Percentiles rank a stretch among this genome's conserved stretches.
Evolutionary conservation across 2,113 vertebrate genomes (phyloP).

Genomic region (Clarias batrachus): DNA sequence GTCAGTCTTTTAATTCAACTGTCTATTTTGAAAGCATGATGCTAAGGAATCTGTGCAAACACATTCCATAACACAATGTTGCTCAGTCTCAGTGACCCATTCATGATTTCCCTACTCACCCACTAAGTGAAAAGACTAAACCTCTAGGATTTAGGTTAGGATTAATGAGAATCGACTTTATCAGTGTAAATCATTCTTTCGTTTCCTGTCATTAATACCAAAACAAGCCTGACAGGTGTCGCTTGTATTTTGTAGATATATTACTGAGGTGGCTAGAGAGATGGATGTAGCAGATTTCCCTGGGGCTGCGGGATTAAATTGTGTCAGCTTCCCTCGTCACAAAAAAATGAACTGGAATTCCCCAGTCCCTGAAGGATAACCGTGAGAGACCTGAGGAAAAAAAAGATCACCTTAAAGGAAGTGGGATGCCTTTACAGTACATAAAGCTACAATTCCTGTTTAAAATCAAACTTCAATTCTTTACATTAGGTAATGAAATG

Average conservation of each 20-base stretch:
- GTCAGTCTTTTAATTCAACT: background rate
- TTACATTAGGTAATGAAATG: background rate
- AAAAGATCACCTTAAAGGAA: background rate
- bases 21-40: background rate
- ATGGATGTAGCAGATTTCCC: slow-evolving; percentile 16
- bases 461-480: background rate
- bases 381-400: background rate
- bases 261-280: slow-evolving; percentile 19
- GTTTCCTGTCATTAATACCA: slow-evolving; percentile 20
- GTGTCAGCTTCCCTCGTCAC: background rate
- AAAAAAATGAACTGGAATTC: slow-evolving; percentile 25
- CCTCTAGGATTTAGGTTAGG: slow-evolving; percentile 18
- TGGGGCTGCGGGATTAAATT: slow-evolving; percentile 14
- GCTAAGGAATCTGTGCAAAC: background rate
- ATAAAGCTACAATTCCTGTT: background rate
- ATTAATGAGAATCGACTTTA: slow-evolving; percentile 14
- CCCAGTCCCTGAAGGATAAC: slow-evolving; percentile 26
- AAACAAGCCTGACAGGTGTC: slow-evolving; percentile 14
- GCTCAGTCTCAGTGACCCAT: slow-evolving; percentile 8
- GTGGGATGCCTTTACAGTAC: background rate
- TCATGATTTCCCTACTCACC: background rate
- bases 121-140: slow-evolving; percentile 19
- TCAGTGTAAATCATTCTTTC: slow-evolving; percentile 11
- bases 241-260: slow-evolving; percentile 26
- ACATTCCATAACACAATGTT: background rate